Percentiles rank a stretch among this genome's conserved stretches.
phyloP scores from a whole-genome alignment of 2,888 invertebrate species.

The Buathra laborator region DNA sequence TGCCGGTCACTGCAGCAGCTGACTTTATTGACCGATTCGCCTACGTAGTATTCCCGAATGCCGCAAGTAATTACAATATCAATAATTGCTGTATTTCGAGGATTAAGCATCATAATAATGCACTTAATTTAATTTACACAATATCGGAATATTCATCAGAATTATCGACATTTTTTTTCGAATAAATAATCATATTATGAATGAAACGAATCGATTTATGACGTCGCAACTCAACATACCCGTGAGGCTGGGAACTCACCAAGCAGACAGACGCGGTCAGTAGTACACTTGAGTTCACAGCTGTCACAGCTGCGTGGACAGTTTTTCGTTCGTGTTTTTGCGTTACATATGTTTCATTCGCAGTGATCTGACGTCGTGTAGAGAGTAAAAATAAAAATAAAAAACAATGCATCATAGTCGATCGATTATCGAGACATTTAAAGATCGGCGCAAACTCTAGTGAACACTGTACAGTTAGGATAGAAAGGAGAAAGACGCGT shows the following conservation, averaged over 20 bases:
- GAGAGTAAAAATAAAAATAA: background rate
- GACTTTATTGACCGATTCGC: background rate
- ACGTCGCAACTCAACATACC: background rate
- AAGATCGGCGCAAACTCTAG: conserved; percentile 16
- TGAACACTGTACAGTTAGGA: background rate
- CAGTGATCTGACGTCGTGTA: background rate
- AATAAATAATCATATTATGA: conserved; percentile 1
- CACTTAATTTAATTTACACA: background rate
- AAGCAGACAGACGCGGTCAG: background rate
- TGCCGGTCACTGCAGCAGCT: background rate
- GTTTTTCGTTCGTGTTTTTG: conserved; percentile 19
- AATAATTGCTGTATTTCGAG: background rate
- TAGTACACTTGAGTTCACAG: conserved; percentile 26
- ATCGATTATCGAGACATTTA: conserved; percentile 13
- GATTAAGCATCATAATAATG: background rate
- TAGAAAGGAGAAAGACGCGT: conserved; percentile 2
- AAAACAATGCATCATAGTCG: conserved; percentile 16
- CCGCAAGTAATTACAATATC: background rate
- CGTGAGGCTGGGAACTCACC: background rate
- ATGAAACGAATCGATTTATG: background rate
- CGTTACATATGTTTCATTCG: conserved; percentile 35
- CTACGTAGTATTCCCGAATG: conserved; percentile 1
- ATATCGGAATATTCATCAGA: background rate
- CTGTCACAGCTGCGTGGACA: conserved; percentile 18
- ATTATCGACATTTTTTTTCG: background rate